phyloP scores from a whole-genome alignment of 1,140 invertebrate genomes.

The Camponotus pennsylvanicus region DNA sequence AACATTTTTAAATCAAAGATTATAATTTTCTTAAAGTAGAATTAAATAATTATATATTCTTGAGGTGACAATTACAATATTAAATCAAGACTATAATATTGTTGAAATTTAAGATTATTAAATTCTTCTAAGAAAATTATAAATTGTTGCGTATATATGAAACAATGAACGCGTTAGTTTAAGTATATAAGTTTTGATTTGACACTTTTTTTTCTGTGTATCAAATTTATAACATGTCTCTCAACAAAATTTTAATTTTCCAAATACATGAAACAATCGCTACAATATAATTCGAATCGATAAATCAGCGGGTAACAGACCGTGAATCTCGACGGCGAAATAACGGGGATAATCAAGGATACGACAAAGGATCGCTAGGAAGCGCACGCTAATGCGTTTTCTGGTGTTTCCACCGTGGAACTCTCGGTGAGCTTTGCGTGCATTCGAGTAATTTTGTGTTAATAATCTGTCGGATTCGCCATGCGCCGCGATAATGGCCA shows the following conservation, averaged over 20 bases:
- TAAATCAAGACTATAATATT: too few species aligned
- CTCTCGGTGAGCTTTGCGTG: constrained; percentile 28
- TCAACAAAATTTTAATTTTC: background rate
- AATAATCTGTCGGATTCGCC: constrained; percentile 53
- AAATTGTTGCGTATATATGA: too few species aligned
- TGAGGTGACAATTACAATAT: too few species aligned
- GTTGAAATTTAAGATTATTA: too few species aligned
- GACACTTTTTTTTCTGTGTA: background rate
- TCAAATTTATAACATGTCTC: background rate
- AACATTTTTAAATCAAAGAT: too few species aligned
- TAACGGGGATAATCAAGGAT: constrained; percentile 36
- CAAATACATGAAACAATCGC: background rate
- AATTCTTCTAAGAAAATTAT: too few species aligned
- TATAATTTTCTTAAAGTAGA: too few species aligned
- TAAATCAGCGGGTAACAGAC: constrained; percentile 19
- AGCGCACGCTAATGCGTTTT: constrained; percentile 50
- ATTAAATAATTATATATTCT: too few species aligned
- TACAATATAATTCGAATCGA: background rate
- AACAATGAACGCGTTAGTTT: too few species aligned
- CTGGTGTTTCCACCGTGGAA: constrained; percentile 35
- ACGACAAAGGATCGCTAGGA: constrained; percentile 27
- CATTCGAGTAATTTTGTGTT: constrained; percentile 47
- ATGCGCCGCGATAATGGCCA: constrained; percentile 29
- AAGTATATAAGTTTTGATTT: too few species aligned
- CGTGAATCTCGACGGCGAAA: constrained; percentile 18